A percentile compares a stretch with the other conserved stretches of the same genome.
phyloP scores from a whole-genome alignment of 2,797 vertebrate species.

The Squalus acanthias region DNA sequence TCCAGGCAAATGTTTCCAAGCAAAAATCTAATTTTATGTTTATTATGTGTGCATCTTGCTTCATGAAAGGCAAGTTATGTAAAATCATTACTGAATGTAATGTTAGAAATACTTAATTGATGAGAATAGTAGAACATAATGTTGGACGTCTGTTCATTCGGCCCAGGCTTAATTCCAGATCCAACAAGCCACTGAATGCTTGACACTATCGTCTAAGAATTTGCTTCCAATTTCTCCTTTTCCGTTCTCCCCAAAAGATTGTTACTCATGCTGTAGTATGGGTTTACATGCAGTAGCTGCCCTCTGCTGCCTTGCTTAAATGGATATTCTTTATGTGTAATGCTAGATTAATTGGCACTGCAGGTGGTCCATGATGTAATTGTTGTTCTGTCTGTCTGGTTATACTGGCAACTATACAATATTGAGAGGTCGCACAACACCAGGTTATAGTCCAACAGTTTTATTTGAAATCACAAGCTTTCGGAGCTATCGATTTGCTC shows the following conservation, averaged over 20 bases:
- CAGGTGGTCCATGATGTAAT: background rate
- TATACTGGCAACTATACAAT: background rate
- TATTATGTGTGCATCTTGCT: background rate
- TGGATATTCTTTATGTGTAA: background rate
- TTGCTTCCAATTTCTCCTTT: background rate
- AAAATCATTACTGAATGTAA: background rate
- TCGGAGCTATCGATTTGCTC: no score
- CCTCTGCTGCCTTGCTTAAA: background rate
- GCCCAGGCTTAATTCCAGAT: background rate
- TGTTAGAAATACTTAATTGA: background rate
- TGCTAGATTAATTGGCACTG: background rate
- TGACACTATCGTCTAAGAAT: background rate
- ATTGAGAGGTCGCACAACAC: no score
- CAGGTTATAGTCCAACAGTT: no score
- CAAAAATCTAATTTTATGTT: background rate
- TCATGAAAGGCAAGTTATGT: background rate
- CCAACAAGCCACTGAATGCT: background rate
- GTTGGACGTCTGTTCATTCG: background rate
- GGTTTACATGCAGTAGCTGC: constrained; percentile 2
- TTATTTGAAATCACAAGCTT: no score
- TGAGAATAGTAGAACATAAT: background rate
- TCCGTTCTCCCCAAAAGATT: background rate
- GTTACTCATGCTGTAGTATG: background rate
- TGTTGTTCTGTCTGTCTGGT: background rate
- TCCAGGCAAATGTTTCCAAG: background rate